phyloP scores from a whole-genome alignment of 1,140 invertebrate species.

The Pachyrhynchus sulphureomaculatus region DNA sequence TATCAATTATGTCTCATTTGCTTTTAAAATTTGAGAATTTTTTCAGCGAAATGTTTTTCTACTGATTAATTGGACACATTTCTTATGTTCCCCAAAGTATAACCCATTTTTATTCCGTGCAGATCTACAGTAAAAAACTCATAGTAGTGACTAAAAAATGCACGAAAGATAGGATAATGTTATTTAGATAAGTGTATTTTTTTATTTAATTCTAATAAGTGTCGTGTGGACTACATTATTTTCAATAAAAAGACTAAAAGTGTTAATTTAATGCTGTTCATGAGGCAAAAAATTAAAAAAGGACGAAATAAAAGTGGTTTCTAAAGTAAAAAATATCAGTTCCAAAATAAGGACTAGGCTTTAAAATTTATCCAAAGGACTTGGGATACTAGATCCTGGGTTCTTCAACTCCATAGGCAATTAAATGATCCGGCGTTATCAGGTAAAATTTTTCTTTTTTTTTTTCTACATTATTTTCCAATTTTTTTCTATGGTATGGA shows the following conservation, averaged over 20 bases:
- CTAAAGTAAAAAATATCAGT: too few species aligned
- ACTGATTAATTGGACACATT: background rate
- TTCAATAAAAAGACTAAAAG: background rate
- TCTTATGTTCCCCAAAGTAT: too few species aligned
- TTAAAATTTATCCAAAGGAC: background rate
- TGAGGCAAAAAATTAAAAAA: background rate
- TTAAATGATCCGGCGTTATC: constrained; percentile 11
- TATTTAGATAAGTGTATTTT: background rate
- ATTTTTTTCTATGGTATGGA: constrained; percentile 17
- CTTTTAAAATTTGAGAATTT: too few species aligned
- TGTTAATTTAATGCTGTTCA: constrained; percentile 13
- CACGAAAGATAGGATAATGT: too few species aligned
- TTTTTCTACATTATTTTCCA: constrained; percentile 1
- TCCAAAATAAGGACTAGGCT: background rate
- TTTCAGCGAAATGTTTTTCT: too few species aligned
- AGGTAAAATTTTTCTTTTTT: constrained; percentile 23
- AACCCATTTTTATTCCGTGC: too few species aligned
- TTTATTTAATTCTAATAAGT: background rate
- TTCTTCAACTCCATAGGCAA: background rate
- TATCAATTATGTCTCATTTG: too few species aligned
- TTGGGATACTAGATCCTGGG: background rate
- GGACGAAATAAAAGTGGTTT: background rate
- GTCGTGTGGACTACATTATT: background rate
- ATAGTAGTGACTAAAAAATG: too few species aligned
- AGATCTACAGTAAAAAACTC: too few species aligned